These are phyloP conservation scores for Ispidina picta DNA, from an alignment of 2,797 vertebrate genomes.

Conservation along the genomic window DNA sequence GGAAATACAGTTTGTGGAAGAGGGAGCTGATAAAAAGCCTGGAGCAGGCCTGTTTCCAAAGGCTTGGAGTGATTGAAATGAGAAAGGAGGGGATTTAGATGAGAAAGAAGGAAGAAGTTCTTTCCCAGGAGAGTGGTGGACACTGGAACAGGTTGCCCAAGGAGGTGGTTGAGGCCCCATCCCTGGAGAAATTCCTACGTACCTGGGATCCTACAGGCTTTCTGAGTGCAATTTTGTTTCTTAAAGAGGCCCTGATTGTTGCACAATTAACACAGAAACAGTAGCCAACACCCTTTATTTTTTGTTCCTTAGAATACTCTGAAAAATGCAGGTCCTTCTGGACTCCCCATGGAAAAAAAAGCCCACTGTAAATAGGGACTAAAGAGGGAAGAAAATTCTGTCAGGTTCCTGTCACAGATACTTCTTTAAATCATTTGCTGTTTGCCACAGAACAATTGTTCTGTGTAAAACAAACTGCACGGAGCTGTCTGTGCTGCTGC, in stretches of 20 bases:
- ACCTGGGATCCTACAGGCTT: neutral
- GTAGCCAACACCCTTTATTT: neutral
- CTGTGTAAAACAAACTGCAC: neutral
- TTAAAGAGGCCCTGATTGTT: neutral
- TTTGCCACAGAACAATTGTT: conserved; percentile 10
- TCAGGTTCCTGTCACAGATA: conserved; percentile 34
- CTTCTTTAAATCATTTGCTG: conserved; percentile 9
- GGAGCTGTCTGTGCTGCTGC: neutral
- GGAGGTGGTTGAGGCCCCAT: no score
- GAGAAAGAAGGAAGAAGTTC: no score
- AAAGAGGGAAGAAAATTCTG: conserved; percentile 16
- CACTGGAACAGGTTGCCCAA: no score
- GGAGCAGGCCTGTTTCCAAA: no score
- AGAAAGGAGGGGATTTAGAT: no score
- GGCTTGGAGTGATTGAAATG: no score
- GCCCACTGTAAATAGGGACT: neutral
- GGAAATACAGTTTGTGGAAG: neutral
- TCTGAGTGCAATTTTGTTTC: neutral
- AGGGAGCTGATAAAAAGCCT: no score
- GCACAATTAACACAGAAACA: neutral
- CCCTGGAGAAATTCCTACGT: no score
- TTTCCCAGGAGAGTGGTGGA: no score
- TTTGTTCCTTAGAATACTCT: neutral
- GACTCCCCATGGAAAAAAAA: neutral
- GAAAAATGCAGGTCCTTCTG: conserved; percentile 9